These are phyloP conservation scores for Mormyrus proboscirostris DNA, from an alignment of 2,797 vertebrate species.

Conservation along the genomic window DNA sequence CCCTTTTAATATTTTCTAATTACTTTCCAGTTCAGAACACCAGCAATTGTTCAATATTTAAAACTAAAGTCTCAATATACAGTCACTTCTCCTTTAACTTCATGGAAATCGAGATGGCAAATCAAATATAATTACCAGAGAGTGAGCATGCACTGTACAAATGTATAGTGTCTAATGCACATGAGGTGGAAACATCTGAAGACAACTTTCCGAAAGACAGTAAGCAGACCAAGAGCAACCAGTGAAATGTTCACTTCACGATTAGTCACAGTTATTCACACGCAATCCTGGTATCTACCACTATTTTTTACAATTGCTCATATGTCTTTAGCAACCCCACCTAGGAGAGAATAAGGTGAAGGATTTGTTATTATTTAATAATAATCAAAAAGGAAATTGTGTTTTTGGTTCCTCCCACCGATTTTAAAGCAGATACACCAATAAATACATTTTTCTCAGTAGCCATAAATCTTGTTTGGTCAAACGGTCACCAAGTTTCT, in stretches of 20 bases:
- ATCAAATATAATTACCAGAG: neutral
- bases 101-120: neutral
- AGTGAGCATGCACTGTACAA: neutral
- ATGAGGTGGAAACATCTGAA: neutral
- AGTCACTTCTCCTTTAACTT: neutral
- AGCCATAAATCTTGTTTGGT: neutral
- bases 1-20: neutral
- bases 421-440: neutral
- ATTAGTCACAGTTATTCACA: neutral
- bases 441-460: neutral
- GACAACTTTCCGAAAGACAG: neutral
- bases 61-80: neutral
- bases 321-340: neutral
- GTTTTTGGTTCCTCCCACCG: neutral
- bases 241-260: neutral
- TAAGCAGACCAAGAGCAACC: neutral
- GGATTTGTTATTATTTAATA: neutral
- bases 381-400: neutral
- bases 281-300: no score
- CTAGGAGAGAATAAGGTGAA: neutral
- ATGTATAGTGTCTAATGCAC: neutral
- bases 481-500: neutral
- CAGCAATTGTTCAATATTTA: neutral
- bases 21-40: neutral
- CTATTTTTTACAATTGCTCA: neutral